These are phyloP conservation scores for Enchytraeus crypticus DNA, from an alignment of 2,888 invertebrate species.

Conservation along the genomic window DNA sequence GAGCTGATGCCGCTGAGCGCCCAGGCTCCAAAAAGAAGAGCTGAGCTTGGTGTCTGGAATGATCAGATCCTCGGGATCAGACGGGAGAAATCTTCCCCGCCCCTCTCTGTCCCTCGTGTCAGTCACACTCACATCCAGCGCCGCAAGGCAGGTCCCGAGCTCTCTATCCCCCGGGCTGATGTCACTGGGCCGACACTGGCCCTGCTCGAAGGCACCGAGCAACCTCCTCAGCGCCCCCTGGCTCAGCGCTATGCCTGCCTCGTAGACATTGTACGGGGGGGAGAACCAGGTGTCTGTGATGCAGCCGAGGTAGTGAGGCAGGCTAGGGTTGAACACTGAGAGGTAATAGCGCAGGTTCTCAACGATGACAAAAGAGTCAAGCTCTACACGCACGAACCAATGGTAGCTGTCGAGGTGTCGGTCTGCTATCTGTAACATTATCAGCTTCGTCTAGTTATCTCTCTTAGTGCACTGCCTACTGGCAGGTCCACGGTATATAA, in stretches of 20 bases:
- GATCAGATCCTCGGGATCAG: slow-evolving; percentile 10
- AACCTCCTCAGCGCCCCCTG: slow-evolving; percentile 11
- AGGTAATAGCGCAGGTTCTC: slow-evolving; percentile 20
- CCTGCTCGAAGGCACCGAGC: slow-evolving; percentile 5
- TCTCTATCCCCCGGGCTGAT: background rate
- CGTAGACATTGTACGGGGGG: slow-evolving; percentile 11
- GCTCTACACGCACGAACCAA: slow-evolving; percentile 16
- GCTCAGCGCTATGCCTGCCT: slow-evolving; percentile 17
- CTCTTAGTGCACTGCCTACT: no score
- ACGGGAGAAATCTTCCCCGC: slow-evolving; percentile 15
- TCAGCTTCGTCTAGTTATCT: no score
- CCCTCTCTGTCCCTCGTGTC: slow-evolving; percentile 13
- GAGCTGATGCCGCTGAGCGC: no score
- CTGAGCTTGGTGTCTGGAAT: no score
- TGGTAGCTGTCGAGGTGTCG: slow-evolving; percentile 10
- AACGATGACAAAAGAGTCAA: slow-evolving; percentile 16
- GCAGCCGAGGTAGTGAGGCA: slow-evolving; percentile 14
- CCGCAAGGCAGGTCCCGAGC: slow-evolving; percentile 10
- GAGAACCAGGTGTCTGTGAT: slow-evolving; percentile 6
- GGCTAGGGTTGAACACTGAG: slow-evolving; percentile 12
- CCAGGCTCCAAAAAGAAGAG: no score
- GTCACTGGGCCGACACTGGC: slow-evolving; percentile 3
- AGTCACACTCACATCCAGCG: slow-evolving; percentile 3
- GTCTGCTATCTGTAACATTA: background rate
- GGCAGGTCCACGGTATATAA: no score